Base-by-base conservation (phyloP, 2,797 vertebrate genomes). In the Hafferia zeledoni region DNA sequence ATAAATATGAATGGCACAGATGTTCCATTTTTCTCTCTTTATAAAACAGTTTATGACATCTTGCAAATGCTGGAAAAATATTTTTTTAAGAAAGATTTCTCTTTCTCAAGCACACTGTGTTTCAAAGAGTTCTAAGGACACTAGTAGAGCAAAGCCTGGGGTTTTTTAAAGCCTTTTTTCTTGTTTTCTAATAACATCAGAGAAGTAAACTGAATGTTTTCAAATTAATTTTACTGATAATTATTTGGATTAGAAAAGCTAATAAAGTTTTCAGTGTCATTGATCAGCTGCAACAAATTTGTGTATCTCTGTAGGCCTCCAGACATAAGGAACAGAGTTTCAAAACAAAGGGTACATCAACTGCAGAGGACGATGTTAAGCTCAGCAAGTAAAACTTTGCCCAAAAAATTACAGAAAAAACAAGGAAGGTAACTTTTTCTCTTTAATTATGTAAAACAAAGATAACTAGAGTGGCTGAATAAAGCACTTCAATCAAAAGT, bases 1-100 rank as follows among this genome's bases (percentile, higher is more conserved):
- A 97, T 93, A 96, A 97, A 93, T 89, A 97, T 50, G 75, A 94
- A 71, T 78, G 49, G 85, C 80, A 90, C 90, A 95, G 92, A 94
- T 95, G 95, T 92, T 87, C 74, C 83, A 79, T 86, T 78, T 83
- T 95, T 89, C 95, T 81, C 75, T 94, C 67, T 4, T 19, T 33
- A 43, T 92, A 93, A 90, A 96, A 95, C 41, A 85, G 85, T 96
- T 95, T 81, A 86, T 96, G 93, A 96, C 95, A 96, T 91, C 61
- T 89, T 93, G 65, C 64, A 97, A 96, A 94, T 75, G 60, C 65
- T 71, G 41, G 33, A 79, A 93, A 86, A 96, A 74, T 79, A 65
- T 56, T 89, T 93, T 93, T 95, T 91, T 91, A 77, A 89, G 77
- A 78, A 82, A 85, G 30, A 72, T 65, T 93, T 91, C 68, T 94